Conservation (phyloP, 2,797 vertebrate genomes). For the Chrysocyon brachyurus region DNA sequence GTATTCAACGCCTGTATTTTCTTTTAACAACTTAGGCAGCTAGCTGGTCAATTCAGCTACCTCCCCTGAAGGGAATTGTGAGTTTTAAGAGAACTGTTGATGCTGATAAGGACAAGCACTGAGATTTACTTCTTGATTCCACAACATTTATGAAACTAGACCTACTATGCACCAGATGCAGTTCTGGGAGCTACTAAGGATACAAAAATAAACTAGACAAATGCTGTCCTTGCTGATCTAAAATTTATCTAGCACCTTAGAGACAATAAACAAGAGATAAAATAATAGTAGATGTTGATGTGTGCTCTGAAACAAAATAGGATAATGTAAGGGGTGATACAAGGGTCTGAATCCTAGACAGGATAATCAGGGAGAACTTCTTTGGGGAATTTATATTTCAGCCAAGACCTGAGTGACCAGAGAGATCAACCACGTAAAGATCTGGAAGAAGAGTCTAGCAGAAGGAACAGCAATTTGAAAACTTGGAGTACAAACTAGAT, state of each 20-base stretch:
- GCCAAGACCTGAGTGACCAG: not conserved
- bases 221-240: not conserved
- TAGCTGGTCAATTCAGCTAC: not conserved
- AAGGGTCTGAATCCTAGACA: not conserved
- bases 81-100: not conserved
- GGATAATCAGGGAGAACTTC: not conserved
- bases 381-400: constrained; percentile 13
- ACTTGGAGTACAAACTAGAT: not conserved
- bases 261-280: not conserved
- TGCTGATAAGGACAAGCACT: not conserved
- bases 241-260: not conserved
- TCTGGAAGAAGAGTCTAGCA: not conserved
- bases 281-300: not conserved
- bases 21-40: not conserved
- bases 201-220: constrained; percentile 36
- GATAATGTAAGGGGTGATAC: not conserved
- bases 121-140: not conserved
- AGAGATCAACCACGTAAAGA: constrained; percentile 24
- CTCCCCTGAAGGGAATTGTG: not conserved
- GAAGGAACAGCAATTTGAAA: not conserved
- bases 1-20: constrained; percentile 20
- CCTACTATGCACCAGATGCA: not conserved
- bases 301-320: constrained; percentile 6
- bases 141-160: constrained; percentile 39
- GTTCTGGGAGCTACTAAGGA: not conserved